Evolutionary conservation across 2,888 invertebrate genomes (phyloP).

Genomic region (Dysmachus trigonus): DNA sequence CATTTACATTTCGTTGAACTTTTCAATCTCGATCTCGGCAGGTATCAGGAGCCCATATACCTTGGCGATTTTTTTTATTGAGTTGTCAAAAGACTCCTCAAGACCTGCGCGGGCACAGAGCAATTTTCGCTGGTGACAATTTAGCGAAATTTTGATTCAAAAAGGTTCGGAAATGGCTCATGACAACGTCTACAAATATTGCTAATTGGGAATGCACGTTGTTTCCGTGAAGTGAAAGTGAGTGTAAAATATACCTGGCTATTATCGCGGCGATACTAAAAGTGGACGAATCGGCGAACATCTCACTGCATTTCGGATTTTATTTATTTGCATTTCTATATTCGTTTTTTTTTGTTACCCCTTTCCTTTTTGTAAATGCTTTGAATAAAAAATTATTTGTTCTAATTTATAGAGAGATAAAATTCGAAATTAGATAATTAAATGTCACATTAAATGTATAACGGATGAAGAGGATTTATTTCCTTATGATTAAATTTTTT

Average conservation of each 20-base stretch:
- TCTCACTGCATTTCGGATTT: not conserved
- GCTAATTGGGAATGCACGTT: conserved; percentile 26
- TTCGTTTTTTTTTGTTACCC: not conserved
- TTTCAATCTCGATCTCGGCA: not conserved
- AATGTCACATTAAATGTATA: not conserved
- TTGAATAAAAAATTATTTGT: not conserved
- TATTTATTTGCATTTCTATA: not conserved
- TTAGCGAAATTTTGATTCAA: not conserved
- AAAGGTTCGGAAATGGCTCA: not conserved
- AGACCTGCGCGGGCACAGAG: not conserved
- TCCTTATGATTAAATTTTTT: not conserved
- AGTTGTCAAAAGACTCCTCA: not conserved
- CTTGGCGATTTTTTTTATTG: not conserved
- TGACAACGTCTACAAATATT: not conserved
- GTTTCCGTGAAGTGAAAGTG: conserved; percentile 23
- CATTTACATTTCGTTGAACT: not conserved
- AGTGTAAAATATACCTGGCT: not conserved
- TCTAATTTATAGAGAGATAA: not conserved
- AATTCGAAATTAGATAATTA: not conserved
- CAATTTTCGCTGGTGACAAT: not conserved
- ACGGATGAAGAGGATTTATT: not conserved
- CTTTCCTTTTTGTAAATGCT: not conserved
- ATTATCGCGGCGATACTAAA: conserved; percentile 17
- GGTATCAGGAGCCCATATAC: not conserved
- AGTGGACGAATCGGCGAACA: not conserved